These are phyloP conservation scores for Geotrupes spiniger DNA, from an alignment of 2,888 invertebrate genomes.

Conservation along the genomic window DNA sequence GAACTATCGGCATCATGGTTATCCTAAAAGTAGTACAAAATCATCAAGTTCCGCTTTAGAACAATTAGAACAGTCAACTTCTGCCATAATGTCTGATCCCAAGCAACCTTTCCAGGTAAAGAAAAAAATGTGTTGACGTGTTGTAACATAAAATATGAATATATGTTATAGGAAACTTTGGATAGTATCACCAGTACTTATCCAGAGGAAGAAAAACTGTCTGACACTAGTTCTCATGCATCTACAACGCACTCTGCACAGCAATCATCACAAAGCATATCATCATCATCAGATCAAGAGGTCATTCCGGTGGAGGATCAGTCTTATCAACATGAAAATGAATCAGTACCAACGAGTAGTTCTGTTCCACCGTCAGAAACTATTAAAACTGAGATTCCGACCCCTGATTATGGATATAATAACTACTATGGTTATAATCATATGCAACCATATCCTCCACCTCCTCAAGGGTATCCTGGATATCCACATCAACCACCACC, in stretches of 20 bases:
- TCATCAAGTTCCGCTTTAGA: constrained; percentile 39
- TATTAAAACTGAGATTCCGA: constrained; percentile 31
- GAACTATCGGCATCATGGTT: constrained; percentile 24
- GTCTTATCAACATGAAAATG: constrained; percentile 16
- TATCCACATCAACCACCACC: constrained; percentile 39
- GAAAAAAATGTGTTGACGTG: not conserved
- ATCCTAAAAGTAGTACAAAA: constrained; percentile 23
- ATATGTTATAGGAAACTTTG: constrained; percentile 42
- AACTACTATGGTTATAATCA: constrained; percentile 37
- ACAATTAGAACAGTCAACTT: constrained; percentile 45
- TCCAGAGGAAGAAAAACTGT: constrained; percentile 29
- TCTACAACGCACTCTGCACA: constrained; percentile 20
- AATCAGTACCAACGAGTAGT: constrained; percentile 9
- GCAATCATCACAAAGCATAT: constrained; percentile 22
- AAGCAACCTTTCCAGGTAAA: constrained; percentile 47
- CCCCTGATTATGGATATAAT: constrained; percentile 40
- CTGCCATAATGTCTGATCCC: constrained; percentile 41
- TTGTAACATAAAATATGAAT: not conserved
- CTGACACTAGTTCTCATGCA: constrained; percentile 16
- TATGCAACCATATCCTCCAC: constrained; percentile 41
- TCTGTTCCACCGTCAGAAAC: constrained; percentile 20
- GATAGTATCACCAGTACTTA: constrained; percentile 47
- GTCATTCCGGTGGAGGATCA: constrained; percentile 22
- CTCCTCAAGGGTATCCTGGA: constrained; percentile 29
- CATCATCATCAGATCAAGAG: constrained; percentile 23